A percentile compares a stretch with the other conserved stretches of the same genome.
phyloP scores from a whole-genome alignment of 2,113 vertebrate genomes.

The Boleophthalmus pectinirostris region DNA sequence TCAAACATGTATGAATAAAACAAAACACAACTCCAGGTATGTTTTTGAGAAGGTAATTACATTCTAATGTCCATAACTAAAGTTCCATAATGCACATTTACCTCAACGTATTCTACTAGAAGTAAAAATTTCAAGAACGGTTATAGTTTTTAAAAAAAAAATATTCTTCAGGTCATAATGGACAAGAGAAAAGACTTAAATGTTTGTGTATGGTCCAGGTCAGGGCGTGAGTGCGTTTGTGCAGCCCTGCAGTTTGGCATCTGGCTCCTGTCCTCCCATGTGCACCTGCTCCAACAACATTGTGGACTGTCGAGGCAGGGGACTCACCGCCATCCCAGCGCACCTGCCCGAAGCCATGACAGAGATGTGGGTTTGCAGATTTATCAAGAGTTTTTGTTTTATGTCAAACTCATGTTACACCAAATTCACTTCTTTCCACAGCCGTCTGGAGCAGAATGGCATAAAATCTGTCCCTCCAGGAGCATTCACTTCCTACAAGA shows the following conservation, averaged over 20 bases:
- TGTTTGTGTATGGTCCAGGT: conserved; percentile 64
- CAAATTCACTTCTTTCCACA: conserved; percentile 12
- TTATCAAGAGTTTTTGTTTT: background rate
- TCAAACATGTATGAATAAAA: too few species aligned
- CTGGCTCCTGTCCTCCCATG: conserved; percentile 91
- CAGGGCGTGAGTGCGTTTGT: conserved; percentile 76
- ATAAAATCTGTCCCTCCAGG: conserved; percentile 93
- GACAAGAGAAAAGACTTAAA: too few species aligned
- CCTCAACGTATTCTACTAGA: too few species aligned
- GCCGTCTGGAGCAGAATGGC: conserved; percentile 90
- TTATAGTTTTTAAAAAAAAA: too few species aligned
- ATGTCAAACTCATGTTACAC: background rate
- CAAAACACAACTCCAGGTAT: too few species aligned
- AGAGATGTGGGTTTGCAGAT: conserved; percentile 86
- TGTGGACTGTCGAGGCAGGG: conserved; percentile 93
- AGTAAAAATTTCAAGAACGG: too few species aligned
- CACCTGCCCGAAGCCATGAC: conserved; percentile 95
- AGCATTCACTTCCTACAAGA: conserved; percentile 92
- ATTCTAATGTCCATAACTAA: too few species aligned
- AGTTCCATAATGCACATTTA: background rate
- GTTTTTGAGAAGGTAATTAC: too few species aligned
- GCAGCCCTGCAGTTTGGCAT: conserved; percentile 88
- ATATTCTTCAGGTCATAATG: too few species aligned
- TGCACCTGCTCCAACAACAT: conserved; percentile 94
- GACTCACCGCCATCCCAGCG: conserved; percentile 91